Evolutionary conservation across 2,888 invertebrate genomes (phyloP).

Genomic region (Polyploca ridens): DNA sequence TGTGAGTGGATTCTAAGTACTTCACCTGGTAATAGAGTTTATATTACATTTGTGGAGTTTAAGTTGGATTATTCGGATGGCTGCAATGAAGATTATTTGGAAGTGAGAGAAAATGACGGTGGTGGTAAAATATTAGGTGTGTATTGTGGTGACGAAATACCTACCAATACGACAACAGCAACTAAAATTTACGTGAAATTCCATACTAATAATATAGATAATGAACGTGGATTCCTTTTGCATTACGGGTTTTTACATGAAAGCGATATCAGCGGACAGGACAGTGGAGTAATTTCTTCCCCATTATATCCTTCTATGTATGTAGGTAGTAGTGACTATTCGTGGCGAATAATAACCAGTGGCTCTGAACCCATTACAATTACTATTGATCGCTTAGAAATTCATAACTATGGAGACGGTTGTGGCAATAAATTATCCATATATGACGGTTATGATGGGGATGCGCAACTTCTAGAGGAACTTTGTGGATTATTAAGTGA

Average conservation of each 20-base stretch:
- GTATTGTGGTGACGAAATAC: conserved; percentile 89
- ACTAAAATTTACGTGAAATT: conserved; percentile 90
- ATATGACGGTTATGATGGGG: conserved; percentile 90
- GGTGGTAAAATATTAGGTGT: conserved; percentile 87
- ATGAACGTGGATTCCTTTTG: conserved; percentile 89
- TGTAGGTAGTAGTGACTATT: conserved; percentile 70
- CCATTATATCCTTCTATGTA: conserved; percentile 89
- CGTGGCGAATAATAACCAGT: conserved; percentile 89
- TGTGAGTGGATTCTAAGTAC: conserved; percentile 88
- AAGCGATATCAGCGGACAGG: conserved; percentile 86
- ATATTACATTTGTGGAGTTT: conserved; percentile 87
- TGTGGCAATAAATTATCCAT: conserved; percentile 76
- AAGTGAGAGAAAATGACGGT: conserved; percentile 88
- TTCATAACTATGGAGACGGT: conserved; percentile 50
- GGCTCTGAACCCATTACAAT: conserved; percentile 49
- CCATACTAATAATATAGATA: conserved; percentile 85
- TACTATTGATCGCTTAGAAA: conserved; percentile 55
- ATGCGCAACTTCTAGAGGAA: conserved; percentile 82
- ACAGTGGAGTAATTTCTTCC: conserved; percentile 89
- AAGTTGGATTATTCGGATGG: conserved; percentile 88
- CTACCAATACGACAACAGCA: conserved; percentile 84
- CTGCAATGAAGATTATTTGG: conserved; percentile 94
- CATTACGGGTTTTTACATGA: conserved; percentile 89
- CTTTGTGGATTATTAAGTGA: conserved; percentile 79
- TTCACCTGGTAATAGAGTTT: conserved; percentile 87